phyloP scores from a whole-genome alignment of 1,140 invertebrate genomes.

The Panagrolaimus sp. region DNA sequence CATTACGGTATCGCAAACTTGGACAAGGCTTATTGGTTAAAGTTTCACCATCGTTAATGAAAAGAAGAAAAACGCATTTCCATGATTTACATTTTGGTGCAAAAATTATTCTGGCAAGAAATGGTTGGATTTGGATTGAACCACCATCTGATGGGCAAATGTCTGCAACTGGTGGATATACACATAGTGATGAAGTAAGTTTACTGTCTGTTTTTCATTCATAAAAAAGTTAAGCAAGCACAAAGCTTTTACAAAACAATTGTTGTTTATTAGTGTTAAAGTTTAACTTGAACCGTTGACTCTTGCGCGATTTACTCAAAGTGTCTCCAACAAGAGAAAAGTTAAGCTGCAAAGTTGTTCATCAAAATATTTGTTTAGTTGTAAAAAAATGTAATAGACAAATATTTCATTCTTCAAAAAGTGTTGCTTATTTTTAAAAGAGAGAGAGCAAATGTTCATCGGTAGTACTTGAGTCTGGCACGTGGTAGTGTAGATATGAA shows the following conservation, averaged over 20 bases:
- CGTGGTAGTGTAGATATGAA: too few species aligned
- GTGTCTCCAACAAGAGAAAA: not conserved
- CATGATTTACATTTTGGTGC: conserved; percentile 84
- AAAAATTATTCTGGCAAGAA: conserved; percentile 81
- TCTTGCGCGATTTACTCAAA: not conserved
- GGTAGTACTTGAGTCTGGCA: too few species aligned
- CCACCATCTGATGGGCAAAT: conserved; percentile 65
- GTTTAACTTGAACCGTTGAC: not conserved
- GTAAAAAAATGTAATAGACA: too few species aligned
- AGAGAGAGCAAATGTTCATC: too few species aligned
- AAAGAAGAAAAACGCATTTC: conserved; percentile 89
- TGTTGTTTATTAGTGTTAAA: not conserved
- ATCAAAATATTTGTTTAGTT: too few species aligned
- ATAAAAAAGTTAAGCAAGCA: not conserved
- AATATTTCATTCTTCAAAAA: too few species aligned
- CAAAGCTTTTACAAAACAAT: conserved; percentile 14
- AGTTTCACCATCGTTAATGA: conserved; percentile 85
- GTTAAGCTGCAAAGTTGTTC: too few species aligned
- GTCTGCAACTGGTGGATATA: conserved; percentile 73
- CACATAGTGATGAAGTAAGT: conserved; percentile 66
- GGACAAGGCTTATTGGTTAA: conserved; percentile 81
- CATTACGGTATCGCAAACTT: conserved; percentile 90
- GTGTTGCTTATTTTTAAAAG: too few species aligned
- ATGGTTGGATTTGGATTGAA: conserved; percentile 91
- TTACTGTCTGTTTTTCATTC: conserved; percentile 14